A percentile compares a stretch with the other conserved stretches of the same genome.
Evolutionary conservation across 2,797 vertebrate species (phyloP).

Genomic region (Echiichthys vipera): DNA sequence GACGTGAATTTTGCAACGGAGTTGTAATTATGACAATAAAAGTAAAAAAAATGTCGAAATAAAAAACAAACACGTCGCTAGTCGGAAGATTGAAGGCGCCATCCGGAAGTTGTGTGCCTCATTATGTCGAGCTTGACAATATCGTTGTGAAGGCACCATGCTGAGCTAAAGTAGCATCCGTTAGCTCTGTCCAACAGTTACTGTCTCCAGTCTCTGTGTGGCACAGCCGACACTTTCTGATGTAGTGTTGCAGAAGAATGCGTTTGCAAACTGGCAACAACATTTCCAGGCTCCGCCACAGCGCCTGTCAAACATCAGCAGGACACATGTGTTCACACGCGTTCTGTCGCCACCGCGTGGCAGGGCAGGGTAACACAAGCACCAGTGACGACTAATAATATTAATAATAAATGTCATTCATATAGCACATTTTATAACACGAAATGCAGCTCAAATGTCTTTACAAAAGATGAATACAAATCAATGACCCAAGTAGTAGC

Average conservation of each 20-base stretch:
- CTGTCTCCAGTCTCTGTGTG: not conserved
- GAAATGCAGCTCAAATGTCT: no score
- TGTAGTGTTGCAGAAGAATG: not conserved
- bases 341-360: slow-evolving; percentile 50
- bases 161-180: not conserved
- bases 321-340: not conserved
- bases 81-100: not conserved
- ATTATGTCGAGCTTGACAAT: slow-evolving; percentile 1
- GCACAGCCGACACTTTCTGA: no score
- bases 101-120: slow-evolving; percentile 24
- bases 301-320: not conserved
- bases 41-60: not conserved
- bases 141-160: not conserved
- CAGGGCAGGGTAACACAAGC: not conserved
- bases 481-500: no score
- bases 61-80: not conserved
- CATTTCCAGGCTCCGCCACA: not conserved
- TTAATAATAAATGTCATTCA: no score
- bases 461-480: no score
- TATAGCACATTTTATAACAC: no score
- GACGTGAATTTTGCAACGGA: fast-evolving
- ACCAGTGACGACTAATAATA: not conserved
- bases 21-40: fast-evolving
- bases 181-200: not conserved
- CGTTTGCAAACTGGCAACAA: slow-evolving; percentile 7